Evolutionary conservation across 2,888 invertebrate genomes (phyloP), one percentile per base, ranked within the genome.

Genomic region (Drosophila acutilabella): DNA sequence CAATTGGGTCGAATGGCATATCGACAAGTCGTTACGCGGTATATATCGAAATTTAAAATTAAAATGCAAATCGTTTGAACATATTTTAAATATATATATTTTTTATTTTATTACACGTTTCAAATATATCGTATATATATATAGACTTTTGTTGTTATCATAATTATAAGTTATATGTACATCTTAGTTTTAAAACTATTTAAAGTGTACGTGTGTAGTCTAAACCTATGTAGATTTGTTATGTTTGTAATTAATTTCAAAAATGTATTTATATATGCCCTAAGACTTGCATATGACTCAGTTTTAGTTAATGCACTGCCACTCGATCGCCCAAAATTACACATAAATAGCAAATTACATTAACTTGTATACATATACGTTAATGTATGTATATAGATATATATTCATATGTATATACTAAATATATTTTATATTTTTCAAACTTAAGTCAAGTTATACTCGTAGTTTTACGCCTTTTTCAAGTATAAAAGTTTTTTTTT

Each of bases 41-140:
- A 33, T 1, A 10, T 13, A 42, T 42, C 30, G 8, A 33, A 6
- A 33, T 57, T 48, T 18, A 4, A 10, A 38, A 45, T n/a, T 45
- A 30, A 58, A 51, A 26, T 20, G n/a, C 16, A 47, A 60, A 54
- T 64, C 51, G 38, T 36, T 67, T 76, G 73, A 68, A 70, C 71
- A 70, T 80, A 74, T 79, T 77, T 86, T 79, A 88, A 86, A 85
- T 84, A 85, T 86, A 86, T 56, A 70, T 75, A 78, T 82, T 80
- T 77, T 77, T 81, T 79, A 69, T 76, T 74, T 84, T 73, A 87
- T 85, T 86, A 88, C 85, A 88, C 73, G 56, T 74, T 85, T 88
- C 68, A 77, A 74, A 82, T 84, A 84, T 88, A 81, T 86, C 71
- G 75, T 78, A 86, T 84, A 86, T 84, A 86, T 84, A 82, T 83